These are phyloP conservation scores for Echinops telfairi DNA, from an alignment of 2,113 vertebrate genomes.

Conservation along the genomic window DNA sequence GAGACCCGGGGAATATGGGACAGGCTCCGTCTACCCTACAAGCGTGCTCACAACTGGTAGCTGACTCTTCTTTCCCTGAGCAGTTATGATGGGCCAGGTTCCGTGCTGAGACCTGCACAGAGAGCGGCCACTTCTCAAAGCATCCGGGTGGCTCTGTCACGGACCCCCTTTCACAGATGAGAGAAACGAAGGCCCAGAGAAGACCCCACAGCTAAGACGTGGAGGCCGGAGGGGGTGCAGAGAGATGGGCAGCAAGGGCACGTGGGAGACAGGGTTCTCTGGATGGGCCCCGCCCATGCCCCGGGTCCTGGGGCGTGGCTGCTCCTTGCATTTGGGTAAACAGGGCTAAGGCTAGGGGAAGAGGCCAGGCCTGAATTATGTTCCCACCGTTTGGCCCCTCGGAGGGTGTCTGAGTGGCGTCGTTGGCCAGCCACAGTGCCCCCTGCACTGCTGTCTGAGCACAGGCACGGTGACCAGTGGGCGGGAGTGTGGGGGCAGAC, in stretches of 20 bases:
- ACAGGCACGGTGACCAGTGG: conserved; percentile 35
- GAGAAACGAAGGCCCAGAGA: not conserved
- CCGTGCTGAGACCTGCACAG: not conserved
- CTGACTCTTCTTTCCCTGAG: not conserved
- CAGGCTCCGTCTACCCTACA: not conserved
- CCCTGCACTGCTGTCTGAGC: conserved; percentile 55
- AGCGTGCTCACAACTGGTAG: not conserved
- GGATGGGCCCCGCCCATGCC: not conserved
- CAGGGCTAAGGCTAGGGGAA: conserved; percentile 45
- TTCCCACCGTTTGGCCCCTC: not conserved
- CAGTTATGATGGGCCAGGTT: not conserved
- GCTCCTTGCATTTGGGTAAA: conserved; percentile 41
- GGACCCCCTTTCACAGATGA: conserved; percentile 39
- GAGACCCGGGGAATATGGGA: not conserved
- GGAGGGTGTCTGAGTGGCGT: not conserved
- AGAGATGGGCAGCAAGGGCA: not conserved
- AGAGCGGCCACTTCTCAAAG: not conserved
- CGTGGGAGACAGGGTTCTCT: not conserved
- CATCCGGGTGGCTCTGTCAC: not conserved
- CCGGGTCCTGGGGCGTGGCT: not conserved
- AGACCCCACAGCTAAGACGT: not conserved
- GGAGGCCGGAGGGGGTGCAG: not conserved
- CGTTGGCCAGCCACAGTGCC: conserved; percentile 49
- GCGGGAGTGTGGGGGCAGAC: conserved; percentile 32
- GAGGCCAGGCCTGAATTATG: conserved; percentile 69